phyloP scores from a whole-genome alignment of 2,888 invertebrate genomes.

The Cheiracanthium punctorium region DNA sequence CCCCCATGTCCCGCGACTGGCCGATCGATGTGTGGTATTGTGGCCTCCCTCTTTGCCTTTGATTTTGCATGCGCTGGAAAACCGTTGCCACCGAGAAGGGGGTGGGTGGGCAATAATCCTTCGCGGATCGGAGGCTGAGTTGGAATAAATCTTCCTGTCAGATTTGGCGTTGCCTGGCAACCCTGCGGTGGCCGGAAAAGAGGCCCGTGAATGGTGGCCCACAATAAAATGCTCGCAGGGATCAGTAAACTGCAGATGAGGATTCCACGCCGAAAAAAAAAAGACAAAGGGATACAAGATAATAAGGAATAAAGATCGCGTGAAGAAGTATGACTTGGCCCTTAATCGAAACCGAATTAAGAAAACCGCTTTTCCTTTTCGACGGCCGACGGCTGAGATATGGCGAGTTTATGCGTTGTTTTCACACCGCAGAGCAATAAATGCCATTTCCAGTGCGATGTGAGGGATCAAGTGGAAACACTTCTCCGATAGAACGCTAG shows the following conservation, averaged over 20 bases:
- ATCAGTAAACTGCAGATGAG: constrained; percentile 69
- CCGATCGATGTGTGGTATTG: neutral
- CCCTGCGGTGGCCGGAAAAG: constrained; percentile 57
- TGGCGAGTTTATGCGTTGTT: neutral
- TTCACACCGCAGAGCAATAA: neutral
- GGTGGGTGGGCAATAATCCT: constrained; percentile 56
- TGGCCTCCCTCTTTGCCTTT: neutral
- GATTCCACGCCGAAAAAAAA: constrained; percentile 57
- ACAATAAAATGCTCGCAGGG: constrained; percentile 66
- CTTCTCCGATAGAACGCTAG: too few relatives aligned
- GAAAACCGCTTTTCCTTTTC: constrained; percentile 47
- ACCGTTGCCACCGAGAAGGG: neutral
- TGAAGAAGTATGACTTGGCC: constrained; percentile 28
- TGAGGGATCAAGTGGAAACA: too few relatives aligned
- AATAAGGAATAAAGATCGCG: constrained; percentile 65
- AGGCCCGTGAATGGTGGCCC: constrained; percentile 65
- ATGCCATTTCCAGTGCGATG: too few relatives aligned
- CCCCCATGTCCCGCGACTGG: neutral
- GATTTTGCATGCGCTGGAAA: constrained; percentile 43
- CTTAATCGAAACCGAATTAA: constrained; percentile 62
- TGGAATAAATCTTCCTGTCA: constrained; percentile 69
- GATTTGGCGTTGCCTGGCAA: constrained; percentile 65
- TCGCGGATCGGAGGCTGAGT: constrained; percentile 40
- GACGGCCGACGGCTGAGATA: constrained; percentile 11
- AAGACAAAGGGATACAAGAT: constrained; percentile 56